Base-by-base conservation (phyloP, 2,113 vertebrate species). In the Castor canadensis region DNA sequence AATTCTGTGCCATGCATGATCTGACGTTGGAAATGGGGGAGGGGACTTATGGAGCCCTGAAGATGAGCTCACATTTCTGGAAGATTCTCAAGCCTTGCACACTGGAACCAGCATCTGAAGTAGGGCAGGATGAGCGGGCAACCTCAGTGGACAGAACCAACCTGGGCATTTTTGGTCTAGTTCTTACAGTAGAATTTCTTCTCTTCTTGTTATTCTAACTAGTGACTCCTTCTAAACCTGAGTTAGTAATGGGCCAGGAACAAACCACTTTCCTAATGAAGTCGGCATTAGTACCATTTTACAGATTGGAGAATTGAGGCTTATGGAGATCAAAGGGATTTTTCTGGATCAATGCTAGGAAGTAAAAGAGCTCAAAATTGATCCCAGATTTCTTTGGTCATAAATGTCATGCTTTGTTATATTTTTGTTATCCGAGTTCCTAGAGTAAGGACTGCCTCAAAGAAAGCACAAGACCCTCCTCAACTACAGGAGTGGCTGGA, bases 401-500 rank as follows among this genome's bases (percentile, higher is more conserved):
- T 75, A 94, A 56, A 80, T 45, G 11, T 28, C 28, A 0, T 43
- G 40, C 7, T 45, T 94, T 35, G 1, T 17, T 66, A 24, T 80
- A 47, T 38, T 79, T 62, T 45, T 77, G 30, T 67, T 26, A 58
- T 47, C n/a, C 52, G 7, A 66, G 20, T 28, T 88, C 30, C 22
- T 79, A 62, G 26, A 10, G 60, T 16, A 58, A 28, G 38, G 19
- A 3, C 76, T 66, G 43, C 0, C 35, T 91, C 30, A 56, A 38
- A 32, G 35, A 71, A 43, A 82, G 30, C 40, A 38, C 75, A 64
- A 88, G 56, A n/a, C 32, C 12, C 56, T n/a, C n/a, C n/a, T n/a
- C n/a, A n/a, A n/a, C n/a, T n/a, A n/a, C n/a, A n/a, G n/a, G 45
- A 0, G 28, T 40, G 7, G 10, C 32, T 26, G 32, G 1, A 52